Percentiles rank a stretch among this genome's conserved stretches.
Evolutionary conservation across 2,888 invertebrate genomes (phyloP).

Genomic region (Antheraea yamamai): DNA sequence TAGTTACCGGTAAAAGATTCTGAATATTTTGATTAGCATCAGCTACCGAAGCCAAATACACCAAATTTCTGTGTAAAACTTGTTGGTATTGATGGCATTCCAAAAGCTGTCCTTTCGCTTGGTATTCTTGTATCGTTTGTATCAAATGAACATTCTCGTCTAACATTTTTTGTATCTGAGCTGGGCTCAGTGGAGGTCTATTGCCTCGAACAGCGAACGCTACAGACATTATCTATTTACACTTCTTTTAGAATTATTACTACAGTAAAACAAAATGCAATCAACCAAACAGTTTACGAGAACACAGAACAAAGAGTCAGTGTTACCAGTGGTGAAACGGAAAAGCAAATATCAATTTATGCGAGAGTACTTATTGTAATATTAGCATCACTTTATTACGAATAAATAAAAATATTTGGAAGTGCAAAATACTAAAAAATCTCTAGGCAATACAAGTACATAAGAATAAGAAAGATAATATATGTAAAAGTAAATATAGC

Average conservation of each 20-base stretch:
- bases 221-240: conserved; percentile 76
- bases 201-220: conserved; percentile 88
- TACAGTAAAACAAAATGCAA: neutral
- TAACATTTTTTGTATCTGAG: conserved; percentile 96
- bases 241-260: neutral
- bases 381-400: no score
- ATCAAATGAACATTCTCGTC: conserved; percentile 99
- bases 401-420: no score
- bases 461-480: no score
- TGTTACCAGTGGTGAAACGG: neutral
- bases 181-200: conserved; percentile 89
- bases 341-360: no score
- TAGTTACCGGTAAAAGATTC: conserved; percentile 91
- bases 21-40: conserved; percentile 97
- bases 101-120: conserved; percentile 95
- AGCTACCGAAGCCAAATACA: conserved; percentile 97
- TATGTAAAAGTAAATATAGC: no score
- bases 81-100: conserved; percentile 98
- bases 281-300: neutral
- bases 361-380: no score
- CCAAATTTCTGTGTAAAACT: conserved; percentile 96
- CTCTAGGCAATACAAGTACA: no score
- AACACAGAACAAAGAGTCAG: neutral
- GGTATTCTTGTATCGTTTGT: conserved; percentile 98
- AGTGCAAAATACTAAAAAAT: no score